Evolutionary conservation across 2,888 invertebrate species (phyloP).

Genomic region (Lissonota sp.): DNA sequence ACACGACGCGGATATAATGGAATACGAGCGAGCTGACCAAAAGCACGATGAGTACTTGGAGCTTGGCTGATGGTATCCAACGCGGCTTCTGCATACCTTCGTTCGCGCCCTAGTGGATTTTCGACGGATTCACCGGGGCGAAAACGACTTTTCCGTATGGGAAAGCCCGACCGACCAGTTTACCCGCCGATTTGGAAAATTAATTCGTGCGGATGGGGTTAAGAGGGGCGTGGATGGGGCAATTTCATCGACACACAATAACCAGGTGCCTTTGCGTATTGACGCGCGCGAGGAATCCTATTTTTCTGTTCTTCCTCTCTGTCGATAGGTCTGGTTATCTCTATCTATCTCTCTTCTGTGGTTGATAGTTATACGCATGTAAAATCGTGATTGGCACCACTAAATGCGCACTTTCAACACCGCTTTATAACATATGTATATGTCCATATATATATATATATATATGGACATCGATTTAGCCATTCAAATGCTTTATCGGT

Average conservation of each 20-base stretch:
- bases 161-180: constrained; percentile 17
- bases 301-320: constrained; percentile 8
- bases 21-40: constrained; percentile 27
- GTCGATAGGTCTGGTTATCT: not conserved
- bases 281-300: constrained; percentile 23
- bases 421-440: too few species aligned
- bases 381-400: constrained; percentile 23
- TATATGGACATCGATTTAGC: constrained; percentile 1
- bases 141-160: constrained; percentile 36
- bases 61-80: constrained; percentile 25
- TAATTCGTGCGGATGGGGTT: constrained; percentile 29
- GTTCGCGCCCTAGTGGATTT: not conserved
- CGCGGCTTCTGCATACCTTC: not conserved
- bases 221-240: not conserved
- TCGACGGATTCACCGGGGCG: constrained; percentile 14
- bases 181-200: constrained; percentile 33
- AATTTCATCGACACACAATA: constrained; percentile 24
- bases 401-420: constrained; percentile 3
- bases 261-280: constrained; percentile 18
- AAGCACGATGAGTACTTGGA: constrained; percentile 31
- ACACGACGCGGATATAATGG: constrained; percentile 35
- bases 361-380: not conserved
- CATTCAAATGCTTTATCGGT: constrained; percentile 61
- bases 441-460: too few species aligned
- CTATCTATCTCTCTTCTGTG: constrained; percentile 1